Evolutionary conservation across 2,797 vertebrate species (phyloP).

Genomic region (Ciconia nigra): DNA sequence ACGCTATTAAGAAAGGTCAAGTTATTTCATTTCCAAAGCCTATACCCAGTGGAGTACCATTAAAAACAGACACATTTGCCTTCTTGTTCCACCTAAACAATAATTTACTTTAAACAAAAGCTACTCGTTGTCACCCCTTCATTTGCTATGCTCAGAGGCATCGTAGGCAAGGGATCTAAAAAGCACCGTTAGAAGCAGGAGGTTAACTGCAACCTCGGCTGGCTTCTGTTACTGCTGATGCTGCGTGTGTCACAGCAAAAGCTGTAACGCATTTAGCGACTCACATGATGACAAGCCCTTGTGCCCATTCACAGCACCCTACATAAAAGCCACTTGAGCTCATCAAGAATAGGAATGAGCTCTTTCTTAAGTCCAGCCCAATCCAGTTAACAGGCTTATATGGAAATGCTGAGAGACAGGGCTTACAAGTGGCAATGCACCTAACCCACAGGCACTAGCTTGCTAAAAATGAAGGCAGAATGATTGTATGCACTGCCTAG

Average conservation of each 20-base stretch:
- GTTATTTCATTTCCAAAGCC: neutral
- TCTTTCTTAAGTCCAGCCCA: conserved; percentile 12
- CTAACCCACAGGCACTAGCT: neutral
- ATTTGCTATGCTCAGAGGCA: neutral
- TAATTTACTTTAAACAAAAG: neutral
- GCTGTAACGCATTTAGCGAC: neutral
- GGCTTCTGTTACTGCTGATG: neutral
- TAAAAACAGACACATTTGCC: neutral
- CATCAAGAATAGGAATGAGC: conserved; percentile 18
- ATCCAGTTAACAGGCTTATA: conserved; percentile 48
- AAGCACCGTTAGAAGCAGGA: neutral
- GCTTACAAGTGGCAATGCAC: neutral
- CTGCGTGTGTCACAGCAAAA: neutral
- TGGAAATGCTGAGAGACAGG: neutral
- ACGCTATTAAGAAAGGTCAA: neutral
- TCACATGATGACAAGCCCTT: neutral
- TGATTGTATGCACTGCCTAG: accelerated
- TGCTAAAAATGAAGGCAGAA: neutral
- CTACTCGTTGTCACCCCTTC: neutral
- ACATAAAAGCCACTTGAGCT: conserved; percentile 21
- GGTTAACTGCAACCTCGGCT: neutral
- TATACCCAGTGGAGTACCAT: neutral
- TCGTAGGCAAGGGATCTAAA: neutral
- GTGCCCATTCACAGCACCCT: neutral
- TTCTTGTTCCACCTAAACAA: neutral